A percentile compares a stretch with the other conserved stretches of the same genome.
phyloP scores from a whole-genome alignment of 2,888 invertebrate species.

The Scaptomyza cyrtandrae region DNA sequence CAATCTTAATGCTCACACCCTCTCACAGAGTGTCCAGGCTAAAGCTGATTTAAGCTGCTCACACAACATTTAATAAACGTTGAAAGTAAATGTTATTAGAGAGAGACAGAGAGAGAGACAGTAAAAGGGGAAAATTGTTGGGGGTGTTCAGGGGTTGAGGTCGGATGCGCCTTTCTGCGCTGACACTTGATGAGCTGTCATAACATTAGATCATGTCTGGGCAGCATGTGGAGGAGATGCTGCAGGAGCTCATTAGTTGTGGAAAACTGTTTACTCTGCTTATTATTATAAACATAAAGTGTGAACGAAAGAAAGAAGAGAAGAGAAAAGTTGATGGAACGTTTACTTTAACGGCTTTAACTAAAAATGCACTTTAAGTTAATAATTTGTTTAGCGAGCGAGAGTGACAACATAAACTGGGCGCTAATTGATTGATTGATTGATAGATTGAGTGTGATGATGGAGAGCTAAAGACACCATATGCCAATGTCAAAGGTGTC shows the following conservation, averaged over 20 bases:
- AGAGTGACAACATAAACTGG: no score
- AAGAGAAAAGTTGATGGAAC: slow-evolving; percentile 10
- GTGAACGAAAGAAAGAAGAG: slow-evolving; percentile 18
- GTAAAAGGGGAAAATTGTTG: background rate
- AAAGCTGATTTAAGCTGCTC: slow-evolving; percentile 73
- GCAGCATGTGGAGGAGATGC: slow-evolving; percentile 28
- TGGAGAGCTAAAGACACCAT: slow-evolving; percentile 43
- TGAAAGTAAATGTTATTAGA: slow-evolving; percentile 80
- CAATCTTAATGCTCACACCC: slow-evolving; percentile 6
- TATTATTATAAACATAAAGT: slow-evolving; percentile 74
- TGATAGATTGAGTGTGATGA: slow-evolving; percentile 45
- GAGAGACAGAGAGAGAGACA: slow-evolving; percentile 43
- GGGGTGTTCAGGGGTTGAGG: slow-evolving; percentile 4
- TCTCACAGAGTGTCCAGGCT: slow-evolving; percentile 43
- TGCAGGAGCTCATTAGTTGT: slow-evolving; percentile 68
- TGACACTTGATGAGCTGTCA: slow-evolving; percentile 83
- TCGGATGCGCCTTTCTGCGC: slow-evolving; percentile 44
- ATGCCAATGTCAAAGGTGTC: slow-evolving; percentile 67
- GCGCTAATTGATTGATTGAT: slow-evolving; percentile 69
- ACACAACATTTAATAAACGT: slow-evolving; percentile 77
- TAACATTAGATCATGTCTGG: slow-evolving; percentile 82
- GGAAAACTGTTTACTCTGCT: slow-evolving; percentile 72
- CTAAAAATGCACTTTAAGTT: slow-evolving; percentile 67
- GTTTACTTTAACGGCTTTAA: slow-evolving; percentile 54
- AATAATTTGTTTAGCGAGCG: slow-evolving; percentile 5